Evolutionary conservation across 2,797 vertebrate species (phyloP), one percentile per base, ranked within the genome.

Genomic region (Denticeps clupeoides): DNA sequence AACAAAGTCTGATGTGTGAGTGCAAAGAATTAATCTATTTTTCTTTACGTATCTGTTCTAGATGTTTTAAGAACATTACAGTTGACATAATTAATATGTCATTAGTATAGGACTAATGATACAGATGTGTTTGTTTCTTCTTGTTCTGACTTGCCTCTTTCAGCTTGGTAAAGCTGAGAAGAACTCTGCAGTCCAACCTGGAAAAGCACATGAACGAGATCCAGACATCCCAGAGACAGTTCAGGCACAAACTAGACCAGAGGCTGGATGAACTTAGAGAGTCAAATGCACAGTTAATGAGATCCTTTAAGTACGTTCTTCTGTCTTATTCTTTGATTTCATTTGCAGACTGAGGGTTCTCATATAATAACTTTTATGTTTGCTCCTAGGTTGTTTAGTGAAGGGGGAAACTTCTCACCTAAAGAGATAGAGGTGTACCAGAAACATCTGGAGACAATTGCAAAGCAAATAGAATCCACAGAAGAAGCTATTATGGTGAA

Each of bases 321-420:
- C 9, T 19, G 4, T 18, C 8, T 37, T 26, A 31, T 25, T 2
- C 8, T 29, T 1, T 21, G 8, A 31, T 22, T 16, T n/a, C 27
- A 7, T 25, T 18, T 31, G 5, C 19, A 23, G 19, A 18, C 13
- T 40, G 1, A 16, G 28, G 32, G 25, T 27, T 27, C 6, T 24
- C n/a, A 26, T 23, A 28, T 25, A 5, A 4, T 19, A 3, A 7
- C 35, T 4, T 28, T 1, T 10, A 8, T 5, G 27, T 26, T 49
- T 63, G 19, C 47, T 63, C 69, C 49, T 63, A 96, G 93, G 28
- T 60, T 88, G 46, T 94, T 92, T 70, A 82, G 77, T 5, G 84
- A 92, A 3, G 82, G 83, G 10, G 89, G 93, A 2, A 77, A 86
- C 56, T 90, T 87, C 63, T 71, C 84, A 49, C 53, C 77, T 3